Base-by-base conservation (phyloP, 2,888 invertebrate genomes). In the Rugalucina vietnamica region DNA sequence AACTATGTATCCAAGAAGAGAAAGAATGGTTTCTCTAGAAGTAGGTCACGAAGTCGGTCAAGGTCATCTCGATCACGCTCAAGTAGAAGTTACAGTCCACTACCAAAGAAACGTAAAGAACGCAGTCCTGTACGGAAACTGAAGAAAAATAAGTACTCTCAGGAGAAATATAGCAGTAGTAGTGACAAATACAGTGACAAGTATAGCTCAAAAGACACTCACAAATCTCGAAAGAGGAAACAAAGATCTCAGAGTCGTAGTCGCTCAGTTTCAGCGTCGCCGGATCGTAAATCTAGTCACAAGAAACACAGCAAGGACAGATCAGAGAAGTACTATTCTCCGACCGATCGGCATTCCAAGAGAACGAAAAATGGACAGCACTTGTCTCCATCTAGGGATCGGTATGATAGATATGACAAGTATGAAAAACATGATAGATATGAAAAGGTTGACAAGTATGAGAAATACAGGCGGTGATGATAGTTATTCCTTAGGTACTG, bases 361-460 rank as follows among this genome's bases (percentile, higher is more conserved):
- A 92, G 92, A 87, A 90, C 91, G 72, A 79, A 90, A 34, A 91
- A 91, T 77, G 91, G 91, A 0, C 89, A 91, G 24, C 90, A 91
- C 29, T 79, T 89, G 32, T 90, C 90, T 79, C 89, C 91, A 0
- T 78, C 90, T 0, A 87, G 90, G 72, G 91, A 92, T 39, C 57
- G 87, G 12, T 8, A 81, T 0, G 87, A 87, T 36, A 87, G 84
- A 43, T 87, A 87, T 43, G 87, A 87, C 32, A 86, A 82, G 74
- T 86, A 86, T 32, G 79, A 80, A 18, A 83, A 80, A 75, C 71
- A 78, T 34, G 65, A 65, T 34, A 65, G 34, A n/a, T 54, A 54
- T 54, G 54, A 54, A 21, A 54, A 54, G 54, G 14, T n/a, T 54
- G 91, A 92, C 39, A 54, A 84, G 8, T 4, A 81, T 0, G 87